A percentile compares a stretch with the other conserved stretches of the same genome.
phyloP scores from a whole-genome alignment of 2,888 invertebrate genomes.

The Anoncus sp. region DNA sequence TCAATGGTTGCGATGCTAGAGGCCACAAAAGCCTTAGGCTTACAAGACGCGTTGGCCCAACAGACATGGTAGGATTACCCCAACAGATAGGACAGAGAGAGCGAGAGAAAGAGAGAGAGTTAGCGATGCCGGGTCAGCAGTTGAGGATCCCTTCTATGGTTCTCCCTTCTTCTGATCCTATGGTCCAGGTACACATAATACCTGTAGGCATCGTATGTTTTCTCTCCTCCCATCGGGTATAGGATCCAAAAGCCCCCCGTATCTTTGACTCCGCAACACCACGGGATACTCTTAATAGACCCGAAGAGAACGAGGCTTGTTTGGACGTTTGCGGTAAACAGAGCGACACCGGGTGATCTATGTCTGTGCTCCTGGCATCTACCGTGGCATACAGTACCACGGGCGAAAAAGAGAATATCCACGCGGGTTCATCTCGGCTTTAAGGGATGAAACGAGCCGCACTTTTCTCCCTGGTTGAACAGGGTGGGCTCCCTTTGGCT shows the following conservation, averaged over 20 bases:
- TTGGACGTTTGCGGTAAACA: slow-evolving; percentile 83
- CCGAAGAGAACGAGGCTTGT: slow-evolving; percentile 77
- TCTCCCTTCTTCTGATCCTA: slow-evolving; percentile 53
- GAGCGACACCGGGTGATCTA: slow-evolving; percentile 82
- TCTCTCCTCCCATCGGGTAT: slow-evolving; percentile 59
- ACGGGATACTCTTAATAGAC: slow-evolving; percentile 80
- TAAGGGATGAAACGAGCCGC: slow-evolving; percentile 77
- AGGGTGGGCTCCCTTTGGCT: slow-evolving; percentile 70
- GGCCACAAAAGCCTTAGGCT: slow-evolving; percentile 40
- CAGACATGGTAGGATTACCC: slow-evolving; percentile 54
- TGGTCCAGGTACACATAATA: slow-evolving; percentile 72
- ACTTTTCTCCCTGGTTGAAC: slow-evolving; percentile 53
- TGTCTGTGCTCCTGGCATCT: slow-evolving; percentile 64
- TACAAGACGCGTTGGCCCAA: slow-evolving; percentile 59
- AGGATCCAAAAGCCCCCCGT: slow-evolving; percentile 63
- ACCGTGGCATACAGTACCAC: not conserved
- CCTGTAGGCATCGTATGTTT: slow-evolving; percentile 68
- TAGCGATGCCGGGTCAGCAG: slow-evolving; percentile 44
- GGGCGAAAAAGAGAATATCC: slow-evolving; percentile 27
- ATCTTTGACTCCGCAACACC: slow-evolving; percentile 73
- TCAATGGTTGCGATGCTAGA: slow-evolving; percentile 69
- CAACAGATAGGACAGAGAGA: slow-evolving; percentile 15
- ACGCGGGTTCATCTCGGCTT: not conserved
- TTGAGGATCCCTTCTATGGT: slow-evolving; percentile 50
- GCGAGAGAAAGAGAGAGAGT: slow-evolving; percentile 32